These are phyloP conservation scores for Ceratoteleas bidentatus DNA, from an alignment of 1,140 invertebrate genomes.

Conservation along the genomic window DNA sequence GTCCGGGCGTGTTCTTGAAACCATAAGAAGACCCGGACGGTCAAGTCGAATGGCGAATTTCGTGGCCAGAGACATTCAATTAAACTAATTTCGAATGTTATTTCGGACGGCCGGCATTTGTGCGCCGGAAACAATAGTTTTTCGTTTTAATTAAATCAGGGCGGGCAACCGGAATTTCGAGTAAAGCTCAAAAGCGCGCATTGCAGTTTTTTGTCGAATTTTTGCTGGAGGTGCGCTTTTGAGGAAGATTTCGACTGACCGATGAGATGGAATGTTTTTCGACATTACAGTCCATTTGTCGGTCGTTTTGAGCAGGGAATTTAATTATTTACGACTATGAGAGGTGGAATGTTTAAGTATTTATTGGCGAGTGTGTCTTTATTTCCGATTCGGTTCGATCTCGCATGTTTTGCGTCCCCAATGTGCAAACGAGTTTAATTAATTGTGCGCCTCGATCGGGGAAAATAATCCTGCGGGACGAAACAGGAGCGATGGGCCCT, in stretches of 20 bases:
- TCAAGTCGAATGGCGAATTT: conserved; percentile 17
- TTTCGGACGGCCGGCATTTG: neutral
- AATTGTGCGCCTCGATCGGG: conserved; percentile 65
- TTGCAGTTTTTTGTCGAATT: no score
- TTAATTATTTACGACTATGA: neutral
- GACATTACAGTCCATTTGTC: no score
- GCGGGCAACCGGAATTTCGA: no score
- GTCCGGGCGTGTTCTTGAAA: conserved; percentile 9
- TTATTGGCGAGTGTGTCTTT: conserved; percentile 41
- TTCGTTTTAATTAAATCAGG: no score
- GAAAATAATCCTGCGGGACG: conserved; percentile 49
- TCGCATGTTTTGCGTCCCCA: conserved; percentile 39
- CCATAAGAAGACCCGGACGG: conserved; percentile 22
- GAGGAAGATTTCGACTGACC: no score
- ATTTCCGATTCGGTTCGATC: conserved; percentile 70
- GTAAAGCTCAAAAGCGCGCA: no score
- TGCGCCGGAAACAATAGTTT: neutral
- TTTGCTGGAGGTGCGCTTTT: no score
- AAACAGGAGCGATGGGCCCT: no score
- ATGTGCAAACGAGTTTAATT: conserved; percentile 77
- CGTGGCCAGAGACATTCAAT: conserved; percentile 1
- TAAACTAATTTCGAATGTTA: neutral
- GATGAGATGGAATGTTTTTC: no score
- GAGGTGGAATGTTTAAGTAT: neutral
- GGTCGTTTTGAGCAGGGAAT: neutral